Base-by-base conservation (phyloP, 2,797 vertebrate genomes). In the Crenichthys baileyi region DNA sequence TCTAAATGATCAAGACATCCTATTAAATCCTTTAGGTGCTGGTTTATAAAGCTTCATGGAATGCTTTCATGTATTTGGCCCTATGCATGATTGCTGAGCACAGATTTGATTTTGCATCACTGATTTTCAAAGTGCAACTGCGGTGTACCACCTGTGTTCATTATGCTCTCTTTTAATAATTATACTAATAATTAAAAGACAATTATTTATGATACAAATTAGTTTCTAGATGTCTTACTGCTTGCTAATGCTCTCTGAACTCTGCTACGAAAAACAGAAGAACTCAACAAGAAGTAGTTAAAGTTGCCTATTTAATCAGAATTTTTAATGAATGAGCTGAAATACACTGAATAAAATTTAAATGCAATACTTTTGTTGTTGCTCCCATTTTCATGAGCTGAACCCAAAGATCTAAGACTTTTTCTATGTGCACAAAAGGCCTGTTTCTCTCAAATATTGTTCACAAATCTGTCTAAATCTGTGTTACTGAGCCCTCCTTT, bases 121-220 rank as follows among this genome's bases (percentile, higher is more conserved):
- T 26, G 22, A 77, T 24, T 68, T 39, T 58, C 16, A 67, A 71
- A n/a, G 48, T 55, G 31, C 3, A 58, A 72, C 56, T 46, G 46
- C 12, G 48, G 31, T 60, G 11, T 24, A 75, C 29, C 20, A 39
- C 55, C 72, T 80, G 58, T 18, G 50, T 58, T 80, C 50, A 50
- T 65, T 7, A 65, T 58, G 11, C 18, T 73, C 55, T 53, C 41
- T 26, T 12, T 6, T 24, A 24, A 22, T 50, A 70, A 16, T 55
- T 73, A 65, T 44, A 15, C 5, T 0, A 0, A 50, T 24, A n/a
- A n/a, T n/a, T n/a, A n/a, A 9, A 50, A 58, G 72, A 31, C 44
- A 68, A 78, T 60, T 8, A 48, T 65, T 70, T 61, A 76, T 36
- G 26, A 58, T 18, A 67, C 51, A 53, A 50, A 60, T 68, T 44